Evolutionary conservation across 2,888 invertebrate species (phyloP).

Genomic region (Oegoconia quadripuncta): DNA sequence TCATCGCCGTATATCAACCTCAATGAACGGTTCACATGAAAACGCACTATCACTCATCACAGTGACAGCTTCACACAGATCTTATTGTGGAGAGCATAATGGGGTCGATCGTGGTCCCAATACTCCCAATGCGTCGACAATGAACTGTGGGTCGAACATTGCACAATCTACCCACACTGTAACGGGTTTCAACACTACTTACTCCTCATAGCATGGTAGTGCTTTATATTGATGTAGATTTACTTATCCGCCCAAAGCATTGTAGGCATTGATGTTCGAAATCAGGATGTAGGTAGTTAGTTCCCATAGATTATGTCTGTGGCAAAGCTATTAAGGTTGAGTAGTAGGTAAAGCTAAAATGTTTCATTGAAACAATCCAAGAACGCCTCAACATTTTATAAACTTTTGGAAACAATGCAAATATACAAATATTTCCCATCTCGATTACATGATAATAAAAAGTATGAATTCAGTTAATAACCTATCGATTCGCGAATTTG

Average conservation of each 20-base stretch:
- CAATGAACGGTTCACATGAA: not conserved
- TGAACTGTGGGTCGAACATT: constrained; percentile 59
- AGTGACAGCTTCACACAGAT: not conserved
- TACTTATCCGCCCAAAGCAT: constrained; percentile 24
- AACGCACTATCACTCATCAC: not conserved
- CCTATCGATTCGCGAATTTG: constrained; percentile 13
- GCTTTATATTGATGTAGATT: constrained; percentile 22
- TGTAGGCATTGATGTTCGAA: not conserved
- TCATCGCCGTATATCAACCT: too few relatives aligned
- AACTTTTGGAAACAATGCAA: too few relatives aligned
- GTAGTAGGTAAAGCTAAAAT: too few relatives aligned
- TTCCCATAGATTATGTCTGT: too few relatives aligned
- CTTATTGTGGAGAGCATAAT: constrained; percentile 41
- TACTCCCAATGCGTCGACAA: constrained; percentile 55
- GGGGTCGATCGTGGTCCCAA: constrained; percentile 45
- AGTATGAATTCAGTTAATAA: not conserved
- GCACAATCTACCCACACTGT: constrained; percentile 48
- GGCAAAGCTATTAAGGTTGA: too few relatives aligned
- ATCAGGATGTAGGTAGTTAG: not conserved
- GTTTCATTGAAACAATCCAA: too few relatives aligned
- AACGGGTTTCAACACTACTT: constrained; percentile 51
- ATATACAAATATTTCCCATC: too few relatives aligned
- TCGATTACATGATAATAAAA: constrained; percentile 12
- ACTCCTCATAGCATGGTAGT: constrained; percentile 22
- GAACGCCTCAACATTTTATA: too few relatives aligned